phyloP scores from a whole-genome alignment of 2,113 vertebrate genomes.

The Macquaria ambigua region DNA sequence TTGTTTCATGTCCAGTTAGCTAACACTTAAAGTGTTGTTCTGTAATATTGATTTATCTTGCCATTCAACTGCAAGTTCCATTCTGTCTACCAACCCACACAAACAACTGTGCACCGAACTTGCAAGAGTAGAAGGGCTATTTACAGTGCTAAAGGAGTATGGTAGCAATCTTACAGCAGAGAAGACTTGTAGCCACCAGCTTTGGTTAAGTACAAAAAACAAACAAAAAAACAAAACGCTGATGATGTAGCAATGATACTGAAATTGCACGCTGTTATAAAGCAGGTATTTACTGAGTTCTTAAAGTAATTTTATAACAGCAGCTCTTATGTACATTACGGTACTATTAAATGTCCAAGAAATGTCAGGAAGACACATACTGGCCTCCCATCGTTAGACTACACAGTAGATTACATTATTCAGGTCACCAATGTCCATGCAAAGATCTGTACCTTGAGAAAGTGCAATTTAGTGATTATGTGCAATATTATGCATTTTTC shows the following conservation, averaged over 20 bases:
- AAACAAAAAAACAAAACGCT: constrained; percentile 15
- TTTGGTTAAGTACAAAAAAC: constrained; percentile 51
- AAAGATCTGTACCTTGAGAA: constrained; percentile 82
- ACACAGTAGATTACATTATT: constrained; percentile 49
- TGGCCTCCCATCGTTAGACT: constrained; percentile 46
- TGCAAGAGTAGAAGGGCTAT: constrained; percentile 78
- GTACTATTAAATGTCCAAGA: constrained; percentile 42
- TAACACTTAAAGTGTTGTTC: constrained; percentile 34
- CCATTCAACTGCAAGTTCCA: constrained; percentile 22
- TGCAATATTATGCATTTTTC: constrained; percentile 89
- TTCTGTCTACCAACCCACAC: constrained; percentile 46
- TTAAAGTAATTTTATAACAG: constrained; percentile 39
- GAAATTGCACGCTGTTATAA: constrained; percentile 53
- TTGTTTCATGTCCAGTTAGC: constrained; percentile 42
- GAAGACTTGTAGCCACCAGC: constrained; percentile 64
- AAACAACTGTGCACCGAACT: constrained; percentile 69
- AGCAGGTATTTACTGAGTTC: constrained; percentile 50
- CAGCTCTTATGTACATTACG: constrained; percentile 41
- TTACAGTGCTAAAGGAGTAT: constrained; percentile 51
- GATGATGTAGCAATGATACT: constrained; percentile 65
- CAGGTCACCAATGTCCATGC: constrained; percentile 67
- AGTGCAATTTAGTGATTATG: constrained; percentile 88
- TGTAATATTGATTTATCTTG: constrained; percentile 29
- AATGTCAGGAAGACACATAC: constrained; percentile 48
- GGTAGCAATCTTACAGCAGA: constrained; percentile 56